Conservation (phyloP, 2,797 vertebrate genomes). For the Australoheros facetus region DNA sequence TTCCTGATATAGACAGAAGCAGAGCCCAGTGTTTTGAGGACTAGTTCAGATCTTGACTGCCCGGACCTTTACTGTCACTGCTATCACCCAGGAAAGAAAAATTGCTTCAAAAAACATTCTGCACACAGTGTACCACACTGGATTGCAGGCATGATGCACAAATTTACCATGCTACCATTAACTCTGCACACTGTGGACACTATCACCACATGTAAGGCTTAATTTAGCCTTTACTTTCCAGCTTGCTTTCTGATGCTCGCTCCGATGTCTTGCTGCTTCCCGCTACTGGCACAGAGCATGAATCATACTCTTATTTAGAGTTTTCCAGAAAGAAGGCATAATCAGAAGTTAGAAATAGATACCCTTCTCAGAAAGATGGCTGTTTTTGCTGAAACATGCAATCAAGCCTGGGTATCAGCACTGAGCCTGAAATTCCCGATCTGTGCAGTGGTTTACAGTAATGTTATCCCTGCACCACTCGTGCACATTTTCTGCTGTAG, state of each 20-base stretch:
- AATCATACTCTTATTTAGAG: neutral
- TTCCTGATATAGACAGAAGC: neutral
- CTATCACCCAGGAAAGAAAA: neutral
- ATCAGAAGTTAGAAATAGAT: neutral
- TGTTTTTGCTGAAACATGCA: neutral
- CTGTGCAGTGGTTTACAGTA: neutral
- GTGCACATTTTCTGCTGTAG: neutral
- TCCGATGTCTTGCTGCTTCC: neutral
- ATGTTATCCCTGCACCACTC: conserved; percentile 1
- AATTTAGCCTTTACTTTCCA: neutral
- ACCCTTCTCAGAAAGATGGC: neutral
- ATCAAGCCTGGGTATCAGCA: neutral
- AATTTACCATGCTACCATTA: neutral
- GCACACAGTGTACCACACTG: neutral
- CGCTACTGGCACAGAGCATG: neutral
- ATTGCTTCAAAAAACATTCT: neutral
- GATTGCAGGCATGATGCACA: neutral
- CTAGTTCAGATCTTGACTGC: neutral
- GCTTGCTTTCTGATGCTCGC: neutral
- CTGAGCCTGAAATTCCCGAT: neutral
- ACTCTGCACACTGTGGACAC: neutral
- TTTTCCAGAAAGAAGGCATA: neutral
- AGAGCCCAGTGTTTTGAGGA: neutral
- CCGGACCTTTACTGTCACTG: neutral
- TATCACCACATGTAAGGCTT: neutral